phyloP scores from a whole-genome alignment of 2,888 invertebrate genomes.

The Nemotelus nigrinus region DNA sequence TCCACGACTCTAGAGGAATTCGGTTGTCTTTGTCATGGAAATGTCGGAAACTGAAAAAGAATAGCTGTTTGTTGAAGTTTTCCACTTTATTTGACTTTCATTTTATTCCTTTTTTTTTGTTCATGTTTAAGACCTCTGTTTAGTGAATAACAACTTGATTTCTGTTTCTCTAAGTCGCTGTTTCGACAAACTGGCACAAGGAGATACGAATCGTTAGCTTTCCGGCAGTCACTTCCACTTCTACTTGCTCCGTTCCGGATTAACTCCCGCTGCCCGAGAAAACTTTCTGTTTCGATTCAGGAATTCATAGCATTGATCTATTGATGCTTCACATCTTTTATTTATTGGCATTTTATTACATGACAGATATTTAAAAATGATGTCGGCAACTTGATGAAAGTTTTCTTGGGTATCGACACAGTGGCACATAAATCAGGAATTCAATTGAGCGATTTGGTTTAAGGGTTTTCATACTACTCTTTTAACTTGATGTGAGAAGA shows the following conservation, averaged over 20 bases:
- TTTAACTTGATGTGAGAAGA: too few species aligned
- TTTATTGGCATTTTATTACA: constrained; percentile 35
- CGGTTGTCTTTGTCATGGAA: not conserved
- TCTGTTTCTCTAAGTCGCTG: not conserved
- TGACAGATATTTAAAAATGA: constrained; percentile 28
- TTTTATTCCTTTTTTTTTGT: constrained; percentile 14
- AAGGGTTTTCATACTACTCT: too few species aligned
- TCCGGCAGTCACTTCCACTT: not conserved
- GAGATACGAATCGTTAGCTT: too few species aligned
- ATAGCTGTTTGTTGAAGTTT: constrained; percentile 37
- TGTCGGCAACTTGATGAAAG: constrained; percentile 18
- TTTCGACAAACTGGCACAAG: too few species aligned
- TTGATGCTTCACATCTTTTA: constrained; percentile 17
- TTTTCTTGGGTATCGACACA: not conserved
- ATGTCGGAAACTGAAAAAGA: not conserved
- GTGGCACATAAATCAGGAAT: constrained; percentile 5
- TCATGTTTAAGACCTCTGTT: not conserved
- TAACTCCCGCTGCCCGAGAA: not conserved
- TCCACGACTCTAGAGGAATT: not conserved
- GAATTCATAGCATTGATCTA: constrained; percentile 36
- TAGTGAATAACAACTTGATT: not conserved
- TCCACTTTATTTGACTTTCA: constrained; percentile 31
- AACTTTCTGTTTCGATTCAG: constrained; percentile 32
- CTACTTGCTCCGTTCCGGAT: not conserved
- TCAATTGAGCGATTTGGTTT: too few species aligned